phyloP scores from a whole-genome alignment of 2,113 vertebrate species.

The Phrynocephalus versicolor region DNA sequence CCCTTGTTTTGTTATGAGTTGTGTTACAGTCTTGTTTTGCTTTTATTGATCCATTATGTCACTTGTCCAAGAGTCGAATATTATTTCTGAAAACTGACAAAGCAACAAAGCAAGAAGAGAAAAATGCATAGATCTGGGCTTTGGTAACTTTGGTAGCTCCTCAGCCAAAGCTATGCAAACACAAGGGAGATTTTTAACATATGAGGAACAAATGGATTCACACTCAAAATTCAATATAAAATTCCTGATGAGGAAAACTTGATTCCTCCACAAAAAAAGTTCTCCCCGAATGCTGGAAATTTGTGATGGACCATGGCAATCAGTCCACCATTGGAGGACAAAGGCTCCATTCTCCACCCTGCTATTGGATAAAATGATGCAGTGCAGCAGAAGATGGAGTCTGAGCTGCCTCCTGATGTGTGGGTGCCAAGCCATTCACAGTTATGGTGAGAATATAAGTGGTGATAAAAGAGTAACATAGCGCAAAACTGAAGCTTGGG shows the following conservation, averaged over 20 bases:
- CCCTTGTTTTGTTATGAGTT: too few relatives aligned
- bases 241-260: not conserved
- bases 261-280: not conserved
- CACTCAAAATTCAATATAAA: too few relatives aligned
- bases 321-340: too few relatives aligned
- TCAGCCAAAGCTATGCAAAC: not conserved
- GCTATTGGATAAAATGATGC: not conserved
- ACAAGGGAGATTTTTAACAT: not conserved
- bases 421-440: too few relatives aligned
- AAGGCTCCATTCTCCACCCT: not conserved
- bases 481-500: not conserved
- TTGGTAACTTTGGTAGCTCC: not conserved
- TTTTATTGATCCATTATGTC: slow-evolving; percentile 46
- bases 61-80: not conserved
- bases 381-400: not conserved
- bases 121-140: slow-evolving; percentile 34
- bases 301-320: too few relatives aligned
- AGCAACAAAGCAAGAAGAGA: slow-evolving; percentile 1
- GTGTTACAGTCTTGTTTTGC: too few relatives aligned
- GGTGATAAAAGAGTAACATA: not conserved
- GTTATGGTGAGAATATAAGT: not conserved
- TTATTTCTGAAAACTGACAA: slow-evolving; percentile 5
- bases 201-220: not conserved
- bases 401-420: not conserved
- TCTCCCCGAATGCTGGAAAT: too few relatives aligned